Base-by-base conservation (phyloP, 2,797 vertebrate species). In the Adelosebastes latens region DNA sequence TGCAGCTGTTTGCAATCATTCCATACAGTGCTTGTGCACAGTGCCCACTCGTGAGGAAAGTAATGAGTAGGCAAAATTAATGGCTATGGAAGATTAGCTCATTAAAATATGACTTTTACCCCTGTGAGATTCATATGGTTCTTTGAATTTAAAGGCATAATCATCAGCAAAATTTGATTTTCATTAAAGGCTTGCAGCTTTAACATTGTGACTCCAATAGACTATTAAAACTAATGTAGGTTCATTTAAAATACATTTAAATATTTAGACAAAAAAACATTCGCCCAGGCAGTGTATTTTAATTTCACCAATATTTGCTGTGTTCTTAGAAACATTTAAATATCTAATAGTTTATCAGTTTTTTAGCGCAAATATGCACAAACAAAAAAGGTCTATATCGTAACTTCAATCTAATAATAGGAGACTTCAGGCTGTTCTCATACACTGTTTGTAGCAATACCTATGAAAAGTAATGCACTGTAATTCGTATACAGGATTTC, bases 31-130 rank as follows among this genome's bases (percentile, higher is more conserved):
- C n/a, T 74, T 78, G 64, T 74, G 75, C 13, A 1, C 60, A 60
- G 34, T 25, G 55, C 9, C 69, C 77, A 67, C 46, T 84, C 79
- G 79, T 62, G 77, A 79, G 68, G 71, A 87, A 88, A 69, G 82
- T 77, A 42, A 78, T 59, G 77, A 84, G 72, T 52, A 62, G 42
- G 58, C 70, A 72, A 49, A 62, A 61, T 80, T 39, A 80, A 72
- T 75, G 77, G 8, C 31, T 34, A 59, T 77, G 64, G 77, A 79
- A 39, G 56, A 77, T 34, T 32, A 31, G 39, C 77, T 86, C 69
- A 76, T 87, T 86, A 81, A 83, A 80, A 77, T 69, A 66, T 29
- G 60, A 68, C 46, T 78, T 78, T 32, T 39, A 20, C 55, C 63
- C 66, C 12, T 16, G 11, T 78, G 70, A 42, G 29, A 34, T 56